phyloP scores from a whole-genome alignment of 1,140 invertebrate genomes.

The Drosophila mojavensis region DNA sequence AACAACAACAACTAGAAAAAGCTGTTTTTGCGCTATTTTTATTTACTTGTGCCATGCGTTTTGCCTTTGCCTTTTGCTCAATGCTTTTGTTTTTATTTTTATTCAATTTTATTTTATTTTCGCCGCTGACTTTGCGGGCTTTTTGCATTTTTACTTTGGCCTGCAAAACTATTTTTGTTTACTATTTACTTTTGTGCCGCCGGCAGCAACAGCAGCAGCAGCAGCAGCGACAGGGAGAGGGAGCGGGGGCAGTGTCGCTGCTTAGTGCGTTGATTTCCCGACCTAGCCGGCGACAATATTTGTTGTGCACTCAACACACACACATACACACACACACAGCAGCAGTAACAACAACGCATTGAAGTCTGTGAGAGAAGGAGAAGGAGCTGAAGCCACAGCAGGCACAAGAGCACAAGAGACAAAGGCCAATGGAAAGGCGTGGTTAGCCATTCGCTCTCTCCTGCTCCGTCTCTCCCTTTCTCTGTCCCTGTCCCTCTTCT shows the following conservation, averaged over 20 bases:
- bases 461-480: slow-evolving; percentile 10
- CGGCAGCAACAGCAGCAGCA: slow-evolving; percentile 18
- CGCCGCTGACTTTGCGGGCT: slow-evolving; percentile 26
- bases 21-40: slow-evolving; percentile 77
- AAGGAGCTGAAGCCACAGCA: slow-evolving; percentile 8
- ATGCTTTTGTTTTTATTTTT: slow-evolving; percentile 10
- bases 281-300: slow-evolving; percentile 82
- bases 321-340: no score
- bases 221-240: background rate
- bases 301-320: slow-evolving; percentile 68
- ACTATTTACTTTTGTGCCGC: slow-evolving; percentile 76
- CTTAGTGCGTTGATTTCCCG: slow-evolving; percentile 78
- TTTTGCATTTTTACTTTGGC: slow-evolving; percentile 78
- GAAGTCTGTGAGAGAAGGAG: slow-evolving; percentile 12
- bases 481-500: background rate
- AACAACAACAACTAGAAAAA: slow-evolving; percentile 36
- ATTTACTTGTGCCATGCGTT: slow-evolving; percentile 66
- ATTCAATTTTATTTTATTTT: background rate
- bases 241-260: background rate
- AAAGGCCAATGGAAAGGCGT: slow-evolving; percentile 71
- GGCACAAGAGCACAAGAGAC: slow-evolving; percentile 31
- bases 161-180: slow-evolving; percentile 81
- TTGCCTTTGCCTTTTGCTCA: slow-evolving; percentile 47
- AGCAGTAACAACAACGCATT: slow-evolving; percentile 31
- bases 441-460: slow-evolving; percentile 9